phyloP scores from a whole-genome alignment of 2,113 vertebrate species.

The Chitala chitala region DNA sequence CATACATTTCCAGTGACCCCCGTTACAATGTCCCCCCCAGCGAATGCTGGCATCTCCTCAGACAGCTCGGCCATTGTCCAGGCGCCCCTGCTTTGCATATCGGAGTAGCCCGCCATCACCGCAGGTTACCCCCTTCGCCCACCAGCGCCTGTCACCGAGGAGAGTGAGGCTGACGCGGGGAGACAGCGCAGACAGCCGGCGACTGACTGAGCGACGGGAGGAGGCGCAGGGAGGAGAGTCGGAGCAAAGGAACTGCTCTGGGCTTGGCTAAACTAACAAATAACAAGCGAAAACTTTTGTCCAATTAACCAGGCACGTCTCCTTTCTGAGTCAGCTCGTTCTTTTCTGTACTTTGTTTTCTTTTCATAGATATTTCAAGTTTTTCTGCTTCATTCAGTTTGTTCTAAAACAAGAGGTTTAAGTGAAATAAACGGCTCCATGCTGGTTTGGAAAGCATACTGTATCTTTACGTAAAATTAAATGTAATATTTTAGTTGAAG shows the following conservation, averaged over 20 bases:
- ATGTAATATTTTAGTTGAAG: no score
- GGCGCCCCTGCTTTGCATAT: slow-evolving; percentile 80
- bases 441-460: no score
- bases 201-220: slow-evolving; percentile 43
- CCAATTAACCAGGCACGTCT: slow-evolving; percentile 75
- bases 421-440: background rate
- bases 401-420: background rate
- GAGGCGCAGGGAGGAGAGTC: background rate
- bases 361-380: slow-evolving; percentile 19
- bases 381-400: background rate
- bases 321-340: slow-evolving; percentile 61
- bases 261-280: slow-evolving; percentile 63
- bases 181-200: slow-evolving; percentile 78
- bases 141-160: slow-evolving; percentile 72
- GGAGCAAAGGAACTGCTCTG: slow-evolving; percentile 55
- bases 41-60: slow-evolving; percentile 72
- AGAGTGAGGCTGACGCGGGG: slow-evolving; percentile 75
- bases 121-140: slow-evolving; percentile 67
- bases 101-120: slow-evolving; percentile 66
- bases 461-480: no score
- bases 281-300: slow-evolving; percentile 61
- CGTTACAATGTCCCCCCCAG: slow-evolving; percentile 75
- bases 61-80: slow-evolving; percentile 80
- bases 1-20: slow-evolving; percentile 88
- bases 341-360: background rate